Conservation (phyloP, 2,888 invertebrate genomes). For the Parnassius smintheus region DNA sequence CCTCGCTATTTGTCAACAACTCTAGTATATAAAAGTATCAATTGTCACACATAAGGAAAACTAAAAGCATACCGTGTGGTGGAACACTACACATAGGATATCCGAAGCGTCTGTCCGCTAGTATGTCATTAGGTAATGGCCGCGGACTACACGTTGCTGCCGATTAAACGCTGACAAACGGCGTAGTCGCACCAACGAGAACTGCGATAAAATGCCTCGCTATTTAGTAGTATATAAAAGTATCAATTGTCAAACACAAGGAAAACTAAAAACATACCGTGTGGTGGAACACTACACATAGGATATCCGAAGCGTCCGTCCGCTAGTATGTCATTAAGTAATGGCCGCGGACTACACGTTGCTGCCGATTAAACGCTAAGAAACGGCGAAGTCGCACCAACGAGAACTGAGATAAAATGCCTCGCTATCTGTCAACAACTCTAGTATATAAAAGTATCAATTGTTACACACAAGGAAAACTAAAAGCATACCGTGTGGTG, state of each 20-base stretch:
- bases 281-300: slow-evolving; percentile 21
- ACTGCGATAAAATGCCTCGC: too few species aligned
- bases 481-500: slow-evolving; percentile 3
- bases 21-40: too few species aligned
- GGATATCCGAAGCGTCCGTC: slow-evolving; percentile 25
- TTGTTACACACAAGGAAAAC: too few species aligned
- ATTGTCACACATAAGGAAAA: too few species aligned
- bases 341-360: slow-evolving; percentile 62
- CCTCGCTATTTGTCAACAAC: too few species aligned
- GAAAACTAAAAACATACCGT: background rate
- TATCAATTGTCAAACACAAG: too few species aligned
- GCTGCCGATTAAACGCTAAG: slow-evolving; percentile 68
- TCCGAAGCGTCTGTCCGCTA: slow-evolving; percentile 31
- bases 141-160: slow-evolving; percentile 60
- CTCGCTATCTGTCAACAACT: too few species aligned
- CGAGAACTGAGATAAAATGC: too few species aligned
- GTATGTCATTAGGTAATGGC: slow-evolving; percentile 57
- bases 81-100: slow-evolving; percentile 21
- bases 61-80: slow-evolving; percentile 2
- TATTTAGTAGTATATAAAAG: too few species aligned
- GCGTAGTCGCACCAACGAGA: too few species aligned
- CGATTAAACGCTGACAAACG: slow-evolving; percentile 74
- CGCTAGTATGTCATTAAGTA: slow-evolving; percentile 51
- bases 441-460: too few species aligned
- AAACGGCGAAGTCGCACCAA: slow-evolving; percentile 47